These are phyloP conservation scores for Eubucco bourcierii DNA, from an alignment of 2,113 vertebrate species.

Conservation along the genomic window DNA sequence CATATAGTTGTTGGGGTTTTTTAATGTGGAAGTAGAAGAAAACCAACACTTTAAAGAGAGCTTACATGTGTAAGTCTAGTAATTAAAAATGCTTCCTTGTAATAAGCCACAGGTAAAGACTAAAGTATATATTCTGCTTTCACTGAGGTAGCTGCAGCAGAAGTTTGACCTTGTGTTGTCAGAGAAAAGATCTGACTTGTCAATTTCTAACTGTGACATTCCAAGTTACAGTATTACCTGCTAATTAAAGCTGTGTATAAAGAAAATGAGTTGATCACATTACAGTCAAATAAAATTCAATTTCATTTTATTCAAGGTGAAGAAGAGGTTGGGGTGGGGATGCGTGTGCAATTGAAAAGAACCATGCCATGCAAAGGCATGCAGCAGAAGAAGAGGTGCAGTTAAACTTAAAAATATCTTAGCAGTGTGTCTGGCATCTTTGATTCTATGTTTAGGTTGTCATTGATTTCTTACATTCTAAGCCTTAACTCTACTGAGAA, in stretches of 20 bases:
- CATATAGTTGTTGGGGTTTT: background rate
- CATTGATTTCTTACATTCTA: background rate
- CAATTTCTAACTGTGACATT: background rate
- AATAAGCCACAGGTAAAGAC: background rate
- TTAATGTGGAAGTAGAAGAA: background rate
- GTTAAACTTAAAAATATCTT: background rate
- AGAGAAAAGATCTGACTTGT: background rate
- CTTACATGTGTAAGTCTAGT: background rate
- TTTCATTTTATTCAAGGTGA: constrained; percentile 42
- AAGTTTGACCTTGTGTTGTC: background rate
- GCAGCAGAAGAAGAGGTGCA: background rate
- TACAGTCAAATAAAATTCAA: constrained; percentile 2
- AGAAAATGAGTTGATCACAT: background rate
- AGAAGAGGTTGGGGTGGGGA: background rate
- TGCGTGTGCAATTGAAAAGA: background rate
- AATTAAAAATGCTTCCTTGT: background rate
- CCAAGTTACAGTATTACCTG: background rate
- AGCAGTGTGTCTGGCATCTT: background rate
- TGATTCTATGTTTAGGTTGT: background rate
- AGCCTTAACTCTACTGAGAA: background rate
- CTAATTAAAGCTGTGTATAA: background rate
- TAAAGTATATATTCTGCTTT: background rate
- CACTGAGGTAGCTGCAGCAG: background rate
- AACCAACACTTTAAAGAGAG: background rate
- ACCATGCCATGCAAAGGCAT: constrained; percentile 6